Percentiles rank a stretch among this genome's conserved stretches.
Conservation (phyloP, 2,113 vertebrate genomes). For the Tupaia chinensis region DNA sequence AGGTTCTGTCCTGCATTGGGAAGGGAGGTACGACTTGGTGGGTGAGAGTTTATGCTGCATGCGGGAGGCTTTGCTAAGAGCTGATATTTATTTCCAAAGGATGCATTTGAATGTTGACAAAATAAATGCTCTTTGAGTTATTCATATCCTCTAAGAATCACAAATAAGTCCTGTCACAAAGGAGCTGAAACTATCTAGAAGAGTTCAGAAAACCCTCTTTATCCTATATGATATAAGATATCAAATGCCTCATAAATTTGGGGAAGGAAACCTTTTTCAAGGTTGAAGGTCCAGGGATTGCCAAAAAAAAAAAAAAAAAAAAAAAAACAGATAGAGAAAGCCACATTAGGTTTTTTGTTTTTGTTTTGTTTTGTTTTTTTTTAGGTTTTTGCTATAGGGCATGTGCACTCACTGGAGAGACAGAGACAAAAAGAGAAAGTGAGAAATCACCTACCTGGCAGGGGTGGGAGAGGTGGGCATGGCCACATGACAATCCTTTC, state of each 20-base stretch:
- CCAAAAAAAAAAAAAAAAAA: background rate
- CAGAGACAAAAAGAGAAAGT: too few species aligned
- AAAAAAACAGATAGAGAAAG: background rate
- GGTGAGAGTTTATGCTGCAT: background rate
- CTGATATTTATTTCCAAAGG: background rate
- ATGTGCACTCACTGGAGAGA: too few species aligned
- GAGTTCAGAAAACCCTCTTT: background rate
- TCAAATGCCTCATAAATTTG: constrained; percentile 77
- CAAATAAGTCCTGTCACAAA: background rate
- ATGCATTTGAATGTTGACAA: background rate
- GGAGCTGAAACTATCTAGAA: background rate
- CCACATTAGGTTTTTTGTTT: too few species aligned
- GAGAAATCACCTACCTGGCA: too few species aligned
- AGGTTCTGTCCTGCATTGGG: background rate
- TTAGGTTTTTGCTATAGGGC: too few species aligned
- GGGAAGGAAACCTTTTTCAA: background rate
- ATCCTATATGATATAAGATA: background rate
- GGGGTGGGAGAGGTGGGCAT: too few species aligned
- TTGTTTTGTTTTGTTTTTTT: too few species aligned
- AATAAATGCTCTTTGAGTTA: background rate
- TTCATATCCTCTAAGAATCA: background rate
- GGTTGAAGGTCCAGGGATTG: background rate
- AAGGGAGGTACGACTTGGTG: background rate
- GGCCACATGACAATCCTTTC: too few species aligned
- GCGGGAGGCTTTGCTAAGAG: background rate